Evolutionary conservation across 2,888 invertebrate species (phyloP), one percentile per base, ranked within the genome.

Genomic region (Allolobophora icterica): DNA sequence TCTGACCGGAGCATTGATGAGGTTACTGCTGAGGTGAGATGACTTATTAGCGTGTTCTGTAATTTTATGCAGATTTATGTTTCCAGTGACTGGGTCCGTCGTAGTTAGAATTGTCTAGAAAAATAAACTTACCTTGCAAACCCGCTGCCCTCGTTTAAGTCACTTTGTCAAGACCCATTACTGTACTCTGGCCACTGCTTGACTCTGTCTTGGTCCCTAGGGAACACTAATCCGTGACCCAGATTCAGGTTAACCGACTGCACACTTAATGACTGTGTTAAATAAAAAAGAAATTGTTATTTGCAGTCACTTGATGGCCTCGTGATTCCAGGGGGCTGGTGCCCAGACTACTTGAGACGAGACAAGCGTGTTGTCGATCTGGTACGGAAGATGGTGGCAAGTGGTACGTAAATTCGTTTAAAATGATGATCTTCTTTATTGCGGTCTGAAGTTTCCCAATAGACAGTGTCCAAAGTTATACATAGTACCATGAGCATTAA

Each of bases 321-420:
- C 84, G 93, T 94, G n/a, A 93, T 94, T 33, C 94, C 94, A 40
- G 94, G 94, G 24, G 94, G 94, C 19, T 94, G 94, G 92, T 93
- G 94, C 3, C 94, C 94, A 3, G 94, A 94, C 91, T 94, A 94
- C 92, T 93, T 94, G 93, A 91, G 94, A 45, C 91, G 94, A 71
- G 94, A 94, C 92, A 93, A 93, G 90, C 87, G 94, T 84, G 93
- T 94, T 89, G 92, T 94, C 34, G 93, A 94, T 84, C 92, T 94
- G 30, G 94, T 94, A 13, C 93, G 92, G 90, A 93, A 92, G 30
- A 92, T 94, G 89, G 92, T 93, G 90, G 92, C 92, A 21, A 84
- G 93, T 71, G 94, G 94, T 94, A 92, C 45, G 92, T 38, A 45
- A n/a, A n/a, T n/a, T n/a, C n/a, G n/a, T n/a, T n/a, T n/a, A n/a